Evolutionary conservation across 2,113 vertebrate species (phyloP).

Genomic region (Parus major): DNA sequence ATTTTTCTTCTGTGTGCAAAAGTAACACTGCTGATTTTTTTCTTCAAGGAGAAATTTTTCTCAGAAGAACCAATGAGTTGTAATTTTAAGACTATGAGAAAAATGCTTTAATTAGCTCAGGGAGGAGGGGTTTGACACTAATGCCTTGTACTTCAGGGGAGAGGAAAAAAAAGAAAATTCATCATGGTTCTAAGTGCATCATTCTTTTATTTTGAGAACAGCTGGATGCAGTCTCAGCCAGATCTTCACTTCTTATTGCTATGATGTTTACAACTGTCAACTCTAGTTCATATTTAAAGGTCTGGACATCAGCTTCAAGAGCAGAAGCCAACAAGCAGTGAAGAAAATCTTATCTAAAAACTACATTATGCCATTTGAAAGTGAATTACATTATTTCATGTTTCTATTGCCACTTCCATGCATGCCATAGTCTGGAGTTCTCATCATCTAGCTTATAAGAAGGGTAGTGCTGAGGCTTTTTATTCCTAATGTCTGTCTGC

Average conservation of each 20-base stretch:
- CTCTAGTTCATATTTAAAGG: background rate
- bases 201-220: constrained; percentile 41
- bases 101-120: background rate
- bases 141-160: background rate
- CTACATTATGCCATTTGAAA: background rate
- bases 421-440: background rate
- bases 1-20: background rate
- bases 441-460: background rate
- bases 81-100: background rate
- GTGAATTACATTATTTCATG: background rate
- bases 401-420: background rate
- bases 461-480: background rate
- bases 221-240: background rate
- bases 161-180: background rate
- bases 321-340: background rate
- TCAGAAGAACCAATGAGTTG: background rate
- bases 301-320: background rate
- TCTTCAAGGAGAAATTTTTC: background rate
- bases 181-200: background rate
- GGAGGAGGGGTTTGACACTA: background rate
- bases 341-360: background rate
- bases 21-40: background rate
- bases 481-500: background rate
- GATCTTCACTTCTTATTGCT: background rate
- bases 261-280: background rate